Percentiles rank a stretch among this genome's conserved stretches.
Conservation (phyloP, 2,888 invertebrate species). For the Nomada lathburiana region DNA sequence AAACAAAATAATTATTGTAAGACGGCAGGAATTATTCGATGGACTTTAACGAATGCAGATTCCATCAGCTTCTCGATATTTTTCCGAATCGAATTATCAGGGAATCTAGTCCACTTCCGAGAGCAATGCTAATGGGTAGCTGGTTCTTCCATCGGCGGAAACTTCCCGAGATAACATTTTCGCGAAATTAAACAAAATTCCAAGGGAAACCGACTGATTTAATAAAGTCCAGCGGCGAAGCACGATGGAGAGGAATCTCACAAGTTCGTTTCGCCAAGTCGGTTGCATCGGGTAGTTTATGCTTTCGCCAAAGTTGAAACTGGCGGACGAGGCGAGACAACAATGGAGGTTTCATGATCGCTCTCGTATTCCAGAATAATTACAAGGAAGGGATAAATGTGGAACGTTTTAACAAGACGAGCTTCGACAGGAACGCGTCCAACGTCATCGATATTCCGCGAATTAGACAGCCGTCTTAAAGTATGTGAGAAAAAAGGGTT, state of each 20-base stretch:
- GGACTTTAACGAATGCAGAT: too few species aligned
- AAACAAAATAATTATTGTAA: constrained; percentile 22
- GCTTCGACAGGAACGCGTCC: background rate
- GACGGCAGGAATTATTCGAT: background rate
- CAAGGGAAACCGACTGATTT: constrained; percentile 31
- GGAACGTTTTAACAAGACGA: constrained; percentile 30
- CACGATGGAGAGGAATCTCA: constrained; percentile 18
- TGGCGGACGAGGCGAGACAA: constrained; percentile 16
- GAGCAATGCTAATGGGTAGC: constrained; percentile 26
- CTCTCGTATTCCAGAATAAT: constrained; percentile 33
- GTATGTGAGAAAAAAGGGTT: background rate
- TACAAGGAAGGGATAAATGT: constrained; percentile 13
- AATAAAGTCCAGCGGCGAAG: constrained; percentile 42
- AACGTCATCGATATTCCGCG: background rate
- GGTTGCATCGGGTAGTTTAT: constrained; percentile 41
- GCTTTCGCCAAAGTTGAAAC: constrained; percentile 36
- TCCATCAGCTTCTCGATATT: background rate
- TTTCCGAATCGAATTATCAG: background rate
- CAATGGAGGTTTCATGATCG: constrained; percentile 29
- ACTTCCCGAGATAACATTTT: constrained; percentile 23
- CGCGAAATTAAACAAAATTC: constrained; percentile 48
- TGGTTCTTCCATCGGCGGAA: background rate
- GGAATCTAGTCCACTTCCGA: background rate
- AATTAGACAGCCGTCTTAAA: background rate
- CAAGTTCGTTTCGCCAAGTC: constrained; percentile 31